Percentiles rank a stretch among this genome's conserved stretches.
Conservation (phyloP, 2,888 invertebrate genomes). For the Papilio protenor region DNA sequence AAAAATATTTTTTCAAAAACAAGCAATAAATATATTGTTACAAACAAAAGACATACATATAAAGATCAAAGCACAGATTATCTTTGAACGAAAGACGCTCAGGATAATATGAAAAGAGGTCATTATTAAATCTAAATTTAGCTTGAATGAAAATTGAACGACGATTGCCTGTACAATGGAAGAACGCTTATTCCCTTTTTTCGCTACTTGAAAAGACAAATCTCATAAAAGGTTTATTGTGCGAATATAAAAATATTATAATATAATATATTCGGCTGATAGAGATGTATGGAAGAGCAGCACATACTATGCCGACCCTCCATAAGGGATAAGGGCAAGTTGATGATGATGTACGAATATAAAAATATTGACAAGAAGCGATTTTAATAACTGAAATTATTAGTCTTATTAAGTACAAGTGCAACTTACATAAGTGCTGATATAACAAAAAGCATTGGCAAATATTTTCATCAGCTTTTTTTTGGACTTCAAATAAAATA, state of each 20-base stretch:
- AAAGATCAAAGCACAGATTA: constrained; percentile 8
- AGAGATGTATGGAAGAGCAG: no score
- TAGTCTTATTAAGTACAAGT: no score
- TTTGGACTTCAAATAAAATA: neutral
- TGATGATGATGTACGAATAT: no score
- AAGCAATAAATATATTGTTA: neutral
- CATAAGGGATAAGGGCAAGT: no score
- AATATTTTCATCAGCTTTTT: neutral
- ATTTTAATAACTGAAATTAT: neutral
- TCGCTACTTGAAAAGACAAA: neutral
- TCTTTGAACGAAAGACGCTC: neutral
- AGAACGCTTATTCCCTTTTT: neutral
- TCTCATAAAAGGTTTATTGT: neutral
- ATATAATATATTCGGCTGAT: no score
- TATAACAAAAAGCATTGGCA: neutral
- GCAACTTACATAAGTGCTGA: neutral
- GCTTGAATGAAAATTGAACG: neutral
- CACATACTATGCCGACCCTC: no score
- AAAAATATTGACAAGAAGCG: no score
- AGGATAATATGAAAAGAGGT: constrained; percentile 13
- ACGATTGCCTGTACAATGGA: neutral
- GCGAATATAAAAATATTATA: neutral
- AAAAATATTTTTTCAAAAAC: neutral
- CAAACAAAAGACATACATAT: constrained; percentile 5
- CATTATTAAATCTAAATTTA: constrained; percentile 18